Evolutionary conservation across 2,888 invertebrate species (phyloP).

Genomic region (Agrotis ipsilon): DNA sequence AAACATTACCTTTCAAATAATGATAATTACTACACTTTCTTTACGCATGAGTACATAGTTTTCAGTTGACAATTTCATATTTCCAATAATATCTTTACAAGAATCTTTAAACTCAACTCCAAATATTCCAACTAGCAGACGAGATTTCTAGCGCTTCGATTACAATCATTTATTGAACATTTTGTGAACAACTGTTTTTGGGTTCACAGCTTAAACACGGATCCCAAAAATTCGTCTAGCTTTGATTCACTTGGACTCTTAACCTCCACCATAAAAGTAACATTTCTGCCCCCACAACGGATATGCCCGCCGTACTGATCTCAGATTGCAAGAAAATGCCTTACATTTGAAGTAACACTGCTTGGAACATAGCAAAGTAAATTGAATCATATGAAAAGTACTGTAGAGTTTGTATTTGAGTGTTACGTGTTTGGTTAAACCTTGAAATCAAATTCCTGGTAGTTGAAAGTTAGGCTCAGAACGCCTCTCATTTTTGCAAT

Average conservation of each 20-base stretch:
- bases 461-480: constrained; percentile 43
- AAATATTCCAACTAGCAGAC: neutral
- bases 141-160: constrained; percentile 20
- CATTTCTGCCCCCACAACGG: constrained; percentile 75
- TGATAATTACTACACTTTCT: no score
- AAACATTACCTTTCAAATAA: no score
- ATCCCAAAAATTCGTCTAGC: constrained; percentile 58
- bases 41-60: no score
- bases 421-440: constrained; percentile 12
- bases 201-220: constrained; percentile 37
- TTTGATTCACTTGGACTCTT: constrained; percentile 67
- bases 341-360: constrained; percentile 71
- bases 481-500: constrained; percentile 56
- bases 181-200: constrained; percentile 26
- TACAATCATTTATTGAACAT: constrained; percentile 37
- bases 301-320: constrained; percentile 76
- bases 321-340: constrained; percentile 79
- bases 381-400: neutral
- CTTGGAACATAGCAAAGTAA: constrained; percentile 23
- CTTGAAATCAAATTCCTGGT: constrained; percentile 57
- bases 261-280: constrained; percentile 76
- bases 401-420: neutral
- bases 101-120: neutral
- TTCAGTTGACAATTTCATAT: no score
- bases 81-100: no score